These are phyloP conservation scores for Anguilla marmorata DNA, from an alignment of 2,797 vertebrate genomes.

Conservation along the genomic window DNA sequence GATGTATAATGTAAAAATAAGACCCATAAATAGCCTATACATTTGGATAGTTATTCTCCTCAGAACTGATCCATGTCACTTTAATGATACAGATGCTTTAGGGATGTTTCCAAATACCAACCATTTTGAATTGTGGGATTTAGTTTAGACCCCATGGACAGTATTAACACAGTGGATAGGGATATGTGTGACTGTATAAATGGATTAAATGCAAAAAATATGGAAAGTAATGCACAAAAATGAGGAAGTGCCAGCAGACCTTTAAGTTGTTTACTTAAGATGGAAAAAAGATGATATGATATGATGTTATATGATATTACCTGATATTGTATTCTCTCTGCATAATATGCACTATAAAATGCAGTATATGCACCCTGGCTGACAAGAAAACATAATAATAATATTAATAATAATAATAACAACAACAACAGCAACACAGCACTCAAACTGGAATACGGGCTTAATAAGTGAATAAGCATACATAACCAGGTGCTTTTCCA, in stretches of 20 bases:
- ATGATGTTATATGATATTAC: not conserved
- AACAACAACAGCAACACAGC: no score
- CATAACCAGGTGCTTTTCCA: not conserved
- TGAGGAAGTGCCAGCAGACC: not conserved
- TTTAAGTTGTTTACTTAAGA: not conserved
- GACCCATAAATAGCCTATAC: not conserved
- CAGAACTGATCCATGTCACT: not conserved
- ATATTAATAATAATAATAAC: not conserved
- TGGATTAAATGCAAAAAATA: no score
- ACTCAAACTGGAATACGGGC: not conserved
- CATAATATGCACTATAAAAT: not conserved
- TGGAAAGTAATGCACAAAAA: no score
- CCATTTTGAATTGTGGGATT: not conserved
- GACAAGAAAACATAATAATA: not conserved
- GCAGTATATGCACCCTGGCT: not conserved
- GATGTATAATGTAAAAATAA: not conserved
- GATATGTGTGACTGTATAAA: not conserved
- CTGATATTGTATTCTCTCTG: not conserved
- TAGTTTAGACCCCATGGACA: not conserved
- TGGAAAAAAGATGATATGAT: not conserved
- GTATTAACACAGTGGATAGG: not conserved
- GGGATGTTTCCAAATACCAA: not conserved
- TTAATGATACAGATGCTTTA: not conserved
- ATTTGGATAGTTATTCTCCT: not conserved
- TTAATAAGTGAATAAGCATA: not conserved